A percentile compares a stretch with the other conserved stretches of the same genome.
Evolutionary conservation across 2,113 vertebrate genomes (phyloP).

Genomic region (Grammomys surdaster): DNA sequence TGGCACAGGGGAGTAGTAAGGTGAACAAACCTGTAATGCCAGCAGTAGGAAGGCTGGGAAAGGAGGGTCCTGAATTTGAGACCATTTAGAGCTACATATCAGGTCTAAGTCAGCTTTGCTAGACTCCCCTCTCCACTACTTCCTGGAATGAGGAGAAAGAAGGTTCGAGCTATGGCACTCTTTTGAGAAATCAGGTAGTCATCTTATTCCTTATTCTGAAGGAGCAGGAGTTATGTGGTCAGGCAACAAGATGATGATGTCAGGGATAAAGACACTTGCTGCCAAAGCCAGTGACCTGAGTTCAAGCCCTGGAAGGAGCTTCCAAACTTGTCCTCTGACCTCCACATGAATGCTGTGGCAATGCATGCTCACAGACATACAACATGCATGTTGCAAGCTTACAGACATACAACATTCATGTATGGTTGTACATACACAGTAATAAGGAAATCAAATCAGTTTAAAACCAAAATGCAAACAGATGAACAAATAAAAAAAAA

Average conservation of each 20-base stretch:
- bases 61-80: not conserved
- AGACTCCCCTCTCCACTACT: not conserved
- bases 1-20: not conserved
- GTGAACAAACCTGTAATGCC: not conserved
- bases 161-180: not conserved
- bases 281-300: not conserved
- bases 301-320: not conserved
- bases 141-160: not conserved
- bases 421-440: not conserved
- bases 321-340: not conserved
- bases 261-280: too few species aligned
- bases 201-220: not conserved
- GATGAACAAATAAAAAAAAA: not conserved
- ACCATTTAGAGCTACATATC: not conserved
- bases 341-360: not conserved
- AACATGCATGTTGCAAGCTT: not conserved
- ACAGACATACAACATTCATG: not conserved
- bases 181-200: slow-evolving; percentile 24
- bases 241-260: not conserved
- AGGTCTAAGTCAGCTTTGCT: not conserved
- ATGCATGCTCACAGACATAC: not conserved
- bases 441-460: not conserved
- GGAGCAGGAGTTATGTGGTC: not conserved
- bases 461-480: not conserved
- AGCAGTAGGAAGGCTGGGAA: not conserved